Base-by-base conservation (phyloP, 2,888 invertebrate genomes). In the Alcis repandata region DNA sequence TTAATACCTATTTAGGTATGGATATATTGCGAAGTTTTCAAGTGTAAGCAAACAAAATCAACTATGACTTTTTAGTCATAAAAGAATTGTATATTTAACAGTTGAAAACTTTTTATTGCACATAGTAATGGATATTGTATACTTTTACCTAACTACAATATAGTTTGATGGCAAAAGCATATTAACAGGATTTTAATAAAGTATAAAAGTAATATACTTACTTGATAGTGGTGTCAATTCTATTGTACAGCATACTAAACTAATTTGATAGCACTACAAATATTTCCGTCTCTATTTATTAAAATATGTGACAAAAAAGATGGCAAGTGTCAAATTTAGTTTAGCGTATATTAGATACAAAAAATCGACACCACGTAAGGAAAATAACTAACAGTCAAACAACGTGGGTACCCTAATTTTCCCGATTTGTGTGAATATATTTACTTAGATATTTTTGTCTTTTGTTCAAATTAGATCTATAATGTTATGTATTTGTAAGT, bases 21-120 rank as follows among this genome's bases (percentile, higher is more conserved):
- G 15, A 51, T 41, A 49, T 69, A 71, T 73, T 73, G 71, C 73
- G n/a, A 45, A 43, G 45, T 52, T 62, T 53, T 61, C 63, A 66
- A 53, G 27, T 59, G 54, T 17, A 58, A 61, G 53, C 19, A 68
- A 67, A 66, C 66, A 64, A 46, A 59, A 45, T 67, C 59, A 17
- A 51, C 52, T 68, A 73, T 69, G 67, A 64, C 0, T 17, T 46
- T 58, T 19, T 38, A 15, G 61, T 67, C 70, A 68, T 69, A 73
- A 70, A n/a, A 33, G 45, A 45, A 66, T 63, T 57, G 73, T 71
- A 63, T 3, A 56, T 54, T 46, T 57, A 45, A 49, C 38, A 53
- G 46, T 54, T 65, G 70, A 64, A 48, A 63, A 63, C 56, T 45
- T 41, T 43, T 63, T 73, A 73, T 73, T 73, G 73, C 73, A 73